phyloP scores from a whole-genome alignment of 2,113 vertebrate species.

The Crotophaga sulcirostris region DNA sequence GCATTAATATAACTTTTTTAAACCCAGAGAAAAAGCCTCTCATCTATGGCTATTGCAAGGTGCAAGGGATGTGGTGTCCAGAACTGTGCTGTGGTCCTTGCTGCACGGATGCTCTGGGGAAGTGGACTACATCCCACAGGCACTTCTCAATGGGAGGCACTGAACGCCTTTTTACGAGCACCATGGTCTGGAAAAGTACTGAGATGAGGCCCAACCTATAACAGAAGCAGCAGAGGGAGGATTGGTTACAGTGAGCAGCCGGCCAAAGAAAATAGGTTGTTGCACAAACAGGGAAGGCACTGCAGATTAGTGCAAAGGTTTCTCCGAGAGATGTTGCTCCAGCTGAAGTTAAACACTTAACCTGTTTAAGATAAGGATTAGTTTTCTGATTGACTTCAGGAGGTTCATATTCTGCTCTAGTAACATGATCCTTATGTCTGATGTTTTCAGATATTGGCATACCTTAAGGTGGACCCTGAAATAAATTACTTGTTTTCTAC shows the following conservation, averaged over 20 bases:
- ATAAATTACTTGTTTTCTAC: neutral
- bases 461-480: neutral
- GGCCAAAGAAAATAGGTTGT: neutral
- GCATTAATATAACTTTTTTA: neutral
- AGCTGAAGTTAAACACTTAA: neutral
- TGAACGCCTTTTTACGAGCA: conserved; percentile 64
- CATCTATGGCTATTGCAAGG: rapidly evolving
- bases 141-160: conserved; percentile 62
- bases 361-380: neutral
- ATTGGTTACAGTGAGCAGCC: neutral
- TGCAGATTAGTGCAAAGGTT: neutral
- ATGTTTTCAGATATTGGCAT: neutral
- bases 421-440: neutral
- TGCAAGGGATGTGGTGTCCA: neutral
- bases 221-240: neutral
- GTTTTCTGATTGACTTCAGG: neutral
- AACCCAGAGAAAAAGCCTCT: neutral
- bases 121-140: conserved; percentile 42
- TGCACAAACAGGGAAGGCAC: neutral
- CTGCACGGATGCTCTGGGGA: conserved; percentile 64
- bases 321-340: neutral
- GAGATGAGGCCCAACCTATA: conserved; percentile 80
- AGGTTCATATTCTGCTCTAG: neutral
- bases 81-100: neutral
- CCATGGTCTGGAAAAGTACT: conserved; percentile 81